phyloP scores from a whole-genome alignment of 1,140 invertebrate species.

The Drosophila navojoa region DNA sequence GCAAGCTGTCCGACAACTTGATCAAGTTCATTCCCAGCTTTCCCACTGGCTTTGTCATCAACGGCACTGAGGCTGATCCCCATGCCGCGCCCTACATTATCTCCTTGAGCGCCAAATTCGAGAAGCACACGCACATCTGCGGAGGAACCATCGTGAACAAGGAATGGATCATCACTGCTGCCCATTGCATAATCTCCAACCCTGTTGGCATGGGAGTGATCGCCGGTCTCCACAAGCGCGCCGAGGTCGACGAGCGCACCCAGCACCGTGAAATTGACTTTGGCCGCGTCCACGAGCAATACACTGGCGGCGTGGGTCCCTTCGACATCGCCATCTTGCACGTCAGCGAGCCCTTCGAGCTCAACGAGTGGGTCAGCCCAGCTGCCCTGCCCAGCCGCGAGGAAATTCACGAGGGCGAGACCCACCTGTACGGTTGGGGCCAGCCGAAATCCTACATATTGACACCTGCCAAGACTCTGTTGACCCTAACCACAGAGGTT shows the following conservation, averaged over 20 bases:
- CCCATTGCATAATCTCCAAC: slow-evolving; percentile 70
- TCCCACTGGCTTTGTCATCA: slow-evolving; percentile 74
- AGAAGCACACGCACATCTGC: slow-evolving; percentile 73
- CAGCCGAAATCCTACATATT: slow-evolving; percentile 73
- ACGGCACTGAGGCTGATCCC: slow-evolving; percentile 71
- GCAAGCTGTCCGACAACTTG: slow-evolving; percentile 41
- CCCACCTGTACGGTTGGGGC: slow-evolving; percentile 85
- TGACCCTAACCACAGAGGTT: slow-evolving; percentile 82
- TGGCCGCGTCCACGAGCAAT: slow-evolving; percentile 84
- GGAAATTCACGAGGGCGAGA: slow-evolving; percentile 78
- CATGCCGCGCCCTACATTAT: slow-evolving; percentile 81
- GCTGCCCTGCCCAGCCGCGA: slow-evolving; percentile 84
- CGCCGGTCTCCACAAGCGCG: slow-evolving; percentile 71
- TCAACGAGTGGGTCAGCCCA: slow-evolving; percentile 85
- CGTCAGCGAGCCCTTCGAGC: slow-evolving; percentile 85
- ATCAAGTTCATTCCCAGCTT: slow-evolving; percentile 69
- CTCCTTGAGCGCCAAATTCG: slow-evolving; percentile 52
- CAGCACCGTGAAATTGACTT: slow-evolving; percentile 84
- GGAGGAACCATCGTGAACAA: slow-evolving; percentile 71
- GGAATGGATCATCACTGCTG: slow-evolving; percentile 75
- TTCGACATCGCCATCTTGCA: slow-evolving; percentile 88
- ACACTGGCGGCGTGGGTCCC: slow-evolving; percentile 85
- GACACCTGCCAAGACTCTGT: slow-evolving; percentile 73
- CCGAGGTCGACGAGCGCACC: slow-evolving; percentile 70
- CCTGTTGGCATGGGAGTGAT: slow-evolving; percentile 60